These are phyloP conservation scores for Mythimna loreyi DNA, from an alignment of 2,888 invertebrate genomes.

Conservation along the genomic window DNA sequence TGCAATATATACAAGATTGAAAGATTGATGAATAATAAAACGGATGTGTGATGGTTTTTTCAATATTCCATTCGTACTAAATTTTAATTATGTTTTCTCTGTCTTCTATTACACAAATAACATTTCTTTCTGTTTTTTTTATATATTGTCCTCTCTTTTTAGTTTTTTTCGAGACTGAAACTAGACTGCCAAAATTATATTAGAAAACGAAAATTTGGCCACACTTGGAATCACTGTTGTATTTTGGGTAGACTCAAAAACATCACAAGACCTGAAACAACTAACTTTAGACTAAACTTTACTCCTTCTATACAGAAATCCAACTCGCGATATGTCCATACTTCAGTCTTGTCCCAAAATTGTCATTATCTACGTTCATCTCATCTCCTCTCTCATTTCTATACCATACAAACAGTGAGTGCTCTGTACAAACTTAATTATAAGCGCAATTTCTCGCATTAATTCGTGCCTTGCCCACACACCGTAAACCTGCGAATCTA, in stretches of 20 bases:
- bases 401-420: conserved; percentile 6
- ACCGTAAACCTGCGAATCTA: conserved; percentile 32
- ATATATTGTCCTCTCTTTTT: not conserved
- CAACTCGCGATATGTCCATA: too few species aligned
- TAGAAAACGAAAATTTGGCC: too few species aligned
- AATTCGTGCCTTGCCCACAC: conserved; percentile 20
- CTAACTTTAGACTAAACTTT: too few species aligned
- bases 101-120: not conserved
- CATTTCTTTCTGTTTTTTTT: not conserved
- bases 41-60: conserved; percentile 10
- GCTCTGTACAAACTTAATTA: conserved; percentile 9
- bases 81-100: not conserved
- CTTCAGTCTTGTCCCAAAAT: not conserved
- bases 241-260: too few species aligned
- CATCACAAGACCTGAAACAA: too few species aligned
- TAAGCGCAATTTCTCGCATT: conserved; percentile 31
- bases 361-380: not conserved
- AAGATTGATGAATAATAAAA: conserved; percentile 12
- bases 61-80: not conserved
- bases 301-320: too few species aligned
- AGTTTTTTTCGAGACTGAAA: not conserved
- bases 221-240: too few species aligned
- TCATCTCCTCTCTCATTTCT: conserved; percentile 5
- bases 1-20: conserved; percentile 3
- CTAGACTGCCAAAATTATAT: too few species aligned